Percentiles rank a stretch among this genome's conserved stretches.
Conservation (phyloP, 1,140 invertebrate species). For the Drosophila parabipectinata region DNA sequence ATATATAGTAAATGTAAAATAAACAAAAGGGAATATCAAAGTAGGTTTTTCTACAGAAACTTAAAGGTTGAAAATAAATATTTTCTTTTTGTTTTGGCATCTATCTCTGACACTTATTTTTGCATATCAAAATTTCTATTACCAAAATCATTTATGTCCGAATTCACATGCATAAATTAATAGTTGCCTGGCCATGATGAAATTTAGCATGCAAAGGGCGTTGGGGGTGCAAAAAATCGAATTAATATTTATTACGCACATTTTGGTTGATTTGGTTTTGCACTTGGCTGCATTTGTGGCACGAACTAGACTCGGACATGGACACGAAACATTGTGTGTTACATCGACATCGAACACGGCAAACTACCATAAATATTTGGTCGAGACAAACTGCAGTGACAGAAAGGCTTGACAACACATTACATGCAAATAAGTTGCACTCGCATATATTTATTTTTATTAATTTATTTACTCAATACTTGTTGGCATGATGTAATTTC, state of each 20-base stretch:
- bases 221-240: conserved; percentile 33
- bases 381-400: conserved; percentile 27
- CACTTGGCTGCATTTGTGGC: conserved; percentile 58
- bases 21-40: not conserved
- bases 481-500: conserved; percentile 3
- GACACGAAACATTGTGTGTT: conserved; percentile 7
- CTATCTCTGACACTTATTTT: not conserved
- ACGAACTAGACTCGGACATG: conserved; percentile 17
- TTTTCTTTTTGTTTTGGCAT: not conserved
- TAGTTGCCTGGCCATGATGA: conserved; percentile 20
- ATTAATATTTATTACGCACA: conserved; percentile 71
- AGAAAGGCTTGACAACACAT: conserved; percentile 41
- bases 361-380: conserved; percentile 38
- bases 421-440: conserved; percentile 63
- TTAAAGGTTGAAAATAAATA: not conserved
- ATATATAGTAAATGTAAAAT: conserved; percentile 14
- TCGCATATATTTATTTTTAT: conserved; percentile 49
- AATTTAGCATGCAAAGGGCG: conserved; percentile 17
- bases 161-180: conserved; percentile 37
- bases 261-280: conserved; percentile 79
- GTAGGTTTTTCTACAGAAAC: not conserved
- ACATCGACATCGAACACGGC: conserved; percentile 20
- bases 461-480: conserved; percentile 60
- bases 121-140: conserved; percentile 22
- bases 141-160: conserved; percentile 24